These are phyloP conservation scores for Tolmerus cingulatus DNA, from an alignment of 2,888 invertebrate species.

Conservation along the genomic window DNA sequence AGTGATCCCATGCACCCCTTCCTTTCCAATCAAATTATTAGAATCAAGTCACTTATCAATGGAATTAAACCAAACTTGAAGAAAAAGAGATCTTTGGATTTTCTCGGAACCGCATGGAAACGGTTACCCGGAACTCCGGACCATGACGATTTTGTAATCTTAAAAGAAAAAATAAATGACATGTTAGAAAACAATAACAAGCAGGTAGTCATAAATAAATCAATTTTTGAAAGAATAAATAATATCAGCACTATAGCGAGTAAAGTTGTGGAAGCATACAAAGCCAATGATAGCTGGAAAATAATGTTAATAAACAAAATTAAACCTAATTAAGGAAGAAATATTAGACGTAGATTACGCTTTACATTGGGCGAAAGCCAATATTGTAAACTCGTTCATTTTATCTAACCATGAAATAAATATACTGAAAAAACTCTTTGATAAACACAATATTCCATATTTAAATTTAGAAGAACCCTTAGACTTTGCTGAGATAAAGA, in stretches of 20 bases:
- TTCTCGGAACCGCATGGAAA: slow-evolving; percentile 19
- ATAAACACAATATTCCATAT: not conserved
- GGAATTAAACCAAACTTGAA: not conserved
- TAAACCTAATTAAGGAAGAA: not conserved
- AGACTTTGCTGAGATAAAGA: not conserved
- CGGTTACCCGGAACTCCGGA: slow-evolving; percentile 18
- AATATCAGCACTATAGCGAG: not conserved
- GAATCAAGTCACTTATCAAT: not conserved
- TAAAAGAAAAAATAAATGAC: slow-evolving; percentile 23
- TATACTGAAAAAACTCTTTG: slow-evolving; percentile 1
- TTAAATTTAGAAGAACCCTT: not conserved
- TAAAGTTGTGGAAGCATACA: not conserved
- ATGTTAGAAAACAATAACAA: slow-evolving; percentile 25
- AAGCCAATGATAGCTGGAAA: not conserved
- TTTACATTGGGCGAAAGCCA: not conserved
- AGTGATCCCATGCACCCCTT: not conserved
- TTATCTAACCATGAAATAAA: slow-evolving; percentile 3
- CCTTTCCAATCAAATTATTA: not conserved
- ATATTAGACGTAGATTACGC: not conserved
- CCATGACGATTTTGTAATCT: slow-evolving; percentile 18
- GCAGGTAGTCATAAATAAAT: slow-evolving; percentile 17
- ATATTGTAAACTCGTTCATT: not conserved
- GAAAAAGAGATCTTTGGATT: slow-evolving; percentile 18
- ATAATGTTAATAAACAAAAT: not conserved
- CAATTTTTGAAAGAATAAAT: not conserved